Evolutionary conservation across 2,888 invertebrate genomes (phyloP).

Genomic region (Palloptera scutellata): DNA sequence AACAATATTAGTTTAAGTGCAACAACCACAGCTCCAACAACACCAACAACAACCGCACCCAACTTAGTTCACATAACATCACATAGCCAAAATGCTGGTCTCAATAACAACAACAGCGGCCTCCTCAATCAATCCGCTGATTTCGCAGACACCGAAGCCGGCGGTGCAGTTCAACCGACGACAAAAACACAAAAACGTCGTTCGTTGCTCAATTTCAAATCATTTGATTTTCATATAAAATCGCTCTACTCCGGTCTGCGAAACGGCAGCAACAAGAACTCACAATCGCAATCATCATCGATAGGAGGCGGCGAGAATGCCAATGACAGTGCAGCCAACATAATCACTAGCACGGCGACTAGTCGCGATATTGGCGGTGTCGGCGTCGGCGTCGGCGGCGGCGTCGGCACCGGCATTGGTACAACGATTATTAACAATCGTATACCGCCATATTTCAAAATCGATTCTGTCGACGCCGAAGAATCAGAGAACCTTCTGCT

Average conservation of each 20-base stretch:
- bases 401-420: conserved; percentile 11
- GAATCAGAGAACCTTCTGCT: conserved; percentile 57
- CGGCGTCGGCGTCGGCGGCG: conserved; percentile 12
- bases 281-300: conserved; percentile 44
- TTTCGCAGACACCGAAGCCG: conserved; percentile 23
- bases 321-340: no score
- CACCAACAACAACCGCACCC: conserved; percentile 21
- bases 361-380: conserved; percentile 10
- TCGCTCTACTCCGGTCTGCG: conserved; percentile 61
- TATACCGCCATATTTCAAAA: conserved; percentile 58
- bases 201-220: conserved; percentile 62
- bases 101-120: conserved; percentile 35
- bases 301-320: conserved; percentile 31
- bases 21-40: conserved; percentile 32
- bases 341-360: conserved; percentile 16
- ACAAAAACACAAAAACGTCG: conserved; percentile 43
- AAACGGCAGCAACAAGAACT: conserved; percentile 43
- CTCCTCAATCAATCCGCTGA: conserved; percentile 20
- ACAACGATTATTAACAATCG: conserved; percentile 42
- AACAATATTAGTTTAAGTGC: conserved; percentile 35
- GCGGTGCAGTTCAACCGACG: conserved; percentile 15
- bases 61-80: neutral
- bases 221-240: conserved; percentile 63
- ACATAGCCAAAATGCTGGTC: neutral
- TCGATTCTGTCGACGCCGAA: conserved; percentile 59